A percentile compares a stretch with the other conserved stretches of the same genome.
Conservation (phyloP, 2,113 vertebrate genomes). For the Otocyon megalotis region DNA sequence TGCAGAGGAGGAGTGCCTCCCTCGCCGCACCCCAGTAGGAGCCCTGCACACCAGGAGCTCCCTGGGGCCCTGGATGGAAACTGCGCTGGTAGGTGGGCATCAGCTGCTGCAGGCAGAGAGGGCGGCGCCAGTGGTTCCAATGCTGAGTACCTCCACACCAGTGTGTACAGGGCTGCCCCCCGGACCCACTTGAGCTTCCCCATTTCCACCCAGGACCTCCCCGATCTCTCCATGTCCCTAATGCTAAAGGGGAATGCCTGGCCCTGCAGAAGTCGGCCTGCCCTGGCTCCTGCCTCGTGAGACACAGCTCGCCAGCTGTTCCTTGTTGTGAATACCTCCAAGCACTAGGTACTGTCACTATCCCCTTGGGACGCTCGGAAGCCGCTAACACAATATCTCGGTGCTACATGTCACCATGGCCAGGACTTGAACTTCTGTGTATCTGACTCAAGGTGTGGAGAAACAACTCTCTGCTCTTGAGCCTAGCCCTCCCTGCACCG, state of each 20-base stretch:
- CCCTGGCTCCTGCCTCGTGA: not conserved
- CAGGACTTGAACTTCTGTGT: fast-evolving
- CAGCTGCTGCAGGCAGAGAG: fast-evolving
- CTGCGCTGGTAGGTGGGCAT: no score
- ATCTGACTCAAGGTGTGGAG: not conserved
- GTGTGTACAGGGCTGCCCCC: not conserved
- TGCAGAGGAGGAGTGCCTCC: not conserved
- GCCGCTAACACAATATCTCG: not conserved
- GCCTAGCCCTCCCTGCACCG: no score
- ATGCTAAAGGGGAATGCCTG: not conserved
- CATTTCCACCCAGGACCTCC: not conserved
- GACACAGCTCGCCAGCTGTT: not conserved
- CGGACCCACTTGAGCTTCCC: fast-evolving
- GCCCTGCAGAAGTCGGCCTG: not conserved
- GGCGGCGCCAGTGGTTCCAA: fast-evolving
- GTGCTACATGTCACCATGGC: not conserved
- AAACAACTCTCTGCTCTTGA: not conserved
- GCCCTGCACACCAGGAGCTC: no score
- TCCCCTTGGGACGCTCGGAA: no score
- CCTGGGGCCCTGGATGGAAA: not conserved
- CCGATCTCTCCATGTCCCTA: not conserved
- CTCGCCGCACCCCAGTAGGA: not conserved
- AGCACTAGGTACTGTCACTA: fast-evolving
- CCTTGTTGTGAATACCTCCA: fast-evolving
- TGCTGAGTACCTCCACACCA: fast-evolving